Base-by-base conservation (phyloP, 1,140 invertebrate genomes). In the Aphidius ervi region DNA sequence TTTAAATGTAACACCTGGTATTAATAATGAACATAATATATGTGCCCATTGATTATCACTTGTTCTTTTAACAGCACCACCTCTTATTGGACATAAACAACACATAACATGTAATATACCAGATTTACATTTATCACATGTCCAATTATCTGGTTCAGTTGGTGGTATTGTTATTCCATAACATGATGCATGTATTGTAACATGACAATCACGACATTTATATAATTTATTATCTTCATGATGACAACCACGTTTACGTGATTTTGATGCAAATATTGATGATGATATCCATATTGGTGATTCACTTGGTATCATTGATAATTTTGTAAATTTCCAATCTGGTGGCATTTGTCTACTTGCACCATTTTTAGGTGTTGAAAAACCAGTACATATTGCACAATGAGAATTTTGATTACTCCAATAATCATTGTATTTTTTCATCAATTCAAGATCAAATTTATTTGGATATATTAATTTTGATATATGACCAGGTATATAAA, bases 1-100 rank as follows among this genome's bases (percentile, higher is more conserved):
- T 59, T 81, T 82, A 16, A 80, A 80, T 5, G 68, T 76, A 1
- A 76, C 74, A 9, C 82, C 82, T 4, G 77, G 76, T 45, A 82
- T 67, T 6, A 82, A 60, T 23, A 84, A 71, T 16, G 82, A 78
- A 65, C 84, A 86, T 3, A 83, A 61, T 31, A 85, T 70, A 52
- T 86, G 84, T 20, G 79, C 81, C 84, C 84, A 85, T 46, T 81
- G 76, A 5, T 81, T 77, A 58, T 85, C 81, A 45, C 76, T 83
- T 7, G 84, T 86, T 23, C 78, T 72, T 67, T 88, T 88, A 39
- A 88, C 67, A 6, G 87, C 85, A 43, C 87, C 87, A 23, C 86
- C 85, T 50, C 82, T 70, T 68, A 87, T 74, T 20, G 79, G 77
- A 70, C 86, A 88, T 50, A 88, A 65, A 56, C 78, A 80, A 58